These are phyloP conservation scores for Gymnosoma rotundatum DNA, from an alignment of 2,888 invertebrate species.

Conservation along the genomic window DNA sequence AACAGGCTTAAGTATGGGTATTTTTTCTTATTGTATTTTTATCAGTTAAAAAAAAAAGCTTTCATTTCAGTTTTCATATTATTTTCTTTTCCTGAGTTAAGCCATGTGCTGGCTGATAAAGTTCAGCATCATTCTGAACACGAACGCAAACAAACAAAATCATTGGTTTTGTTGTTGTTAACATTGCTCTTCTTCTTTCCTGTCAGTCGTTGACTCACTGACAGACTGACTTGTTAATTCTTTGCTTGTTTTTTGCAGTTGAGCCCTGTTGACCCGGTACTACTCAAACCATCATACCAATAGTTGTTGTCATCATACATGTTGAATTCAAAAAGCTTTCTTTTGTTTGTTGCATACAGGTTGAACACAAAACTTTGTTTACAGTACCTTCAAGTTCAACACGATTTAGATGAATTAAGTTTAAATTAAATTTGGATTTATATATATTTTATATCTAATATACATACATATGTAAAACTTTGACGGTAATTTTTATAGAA, in stretches of 20 bases:
- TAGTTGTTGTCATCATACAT: slow-evolving; percentile 18
- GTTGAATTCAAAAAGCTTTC: slow-evolving; percentile 54
- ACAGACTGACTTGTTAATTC: neutral
- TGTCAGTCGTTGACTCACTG: neutral
- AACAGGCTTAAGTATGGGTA: too few relatives aligned
- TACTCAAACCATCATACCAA: slow-evolving; percentile 61
- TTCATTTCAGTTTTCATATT: slow-evolving; percentile 8
- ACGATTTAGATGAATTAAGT: too few relatives aligned
- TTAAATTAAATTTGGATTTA: neutral
- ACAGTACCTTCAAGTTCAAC: neutral
- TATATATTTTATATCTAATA: too few relatives aligned
- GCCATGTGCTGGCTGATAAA: slow-evolving; percentile 23
- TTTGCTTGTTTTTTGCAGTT: neutral
- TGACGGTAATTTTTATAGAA: too few relatives aligned
- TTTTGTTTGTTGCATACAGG: neutral
- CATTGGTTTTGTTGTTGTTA: slow-evolving; percentile 24
- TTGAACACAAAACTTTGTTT: neutral
- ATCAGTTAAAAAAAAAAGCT: neutral
- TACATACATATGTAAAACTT: too few relatives aligned
- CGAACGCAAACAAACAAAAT: neutral
- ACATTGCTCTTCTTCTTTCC: neutral
- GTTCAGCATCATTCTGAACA: neutral
- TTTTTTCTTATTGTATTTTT: too few relatives aligned
- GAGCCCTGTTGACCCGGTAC: slow-evolving; percentile 62
- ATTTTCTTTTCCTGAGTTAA: slow-evolving; percentile 1